phyloP scores from a whole-genome alignment of 2,888 invertebrate species.

The Caenorhabditis sulstoni region DNA sequence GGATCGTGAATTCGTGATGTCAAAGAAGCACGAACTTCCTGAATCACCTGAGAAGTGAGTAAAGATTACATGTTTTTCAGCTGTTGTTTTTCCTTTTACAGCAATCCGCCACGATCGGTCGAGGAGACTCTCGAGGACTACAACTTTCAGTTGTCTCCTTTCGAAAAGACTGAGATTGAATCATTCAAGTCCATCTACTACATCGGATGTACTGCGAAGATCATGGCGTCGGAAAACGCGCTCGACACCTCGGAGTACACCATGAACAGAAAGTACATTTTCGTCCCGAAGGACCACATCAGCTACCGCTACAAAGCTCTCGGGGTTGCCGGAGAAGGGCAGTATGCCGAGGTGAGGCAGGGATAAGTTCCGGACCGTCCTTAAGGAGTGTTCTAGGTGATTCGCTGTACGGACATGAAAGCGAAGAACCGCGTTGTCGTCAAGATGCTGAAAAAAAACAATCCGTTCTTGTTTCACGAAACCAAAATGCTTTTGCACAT shows the following conservation, averaged over 20 bases:
- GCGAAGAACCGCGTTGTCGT: background rate
- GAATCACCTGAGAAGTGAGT: background rate
- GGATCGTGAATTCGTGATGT: no score
- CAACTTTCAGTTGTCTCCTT: background rate
- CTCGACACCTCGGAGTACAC: background rate
- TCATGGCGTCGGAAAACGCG: no score
- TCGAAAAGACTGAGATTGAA: slow-evolving; percentile 3
- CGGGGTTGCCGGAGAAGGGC: background rate
- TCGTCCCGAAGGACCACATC: background rate
- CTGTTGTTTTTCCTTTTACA: no score
- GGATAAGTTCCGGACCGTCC: background rate
- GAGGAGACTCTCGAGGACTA: no score
- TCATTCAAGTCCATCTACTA: background rate
- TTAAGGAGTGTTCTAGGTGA: slow-evolving; percentile 2
- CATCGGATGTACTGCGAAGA: background rate
- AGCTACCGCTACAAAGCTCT: background rate
- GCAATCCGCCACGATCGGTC: no score
- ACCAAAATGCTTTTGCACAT: background rate
- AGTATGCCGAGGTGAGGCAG: slow-evolving; percentile 4
- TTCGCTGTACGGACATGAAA: background rate
- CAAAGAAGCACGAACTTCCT: background rate
- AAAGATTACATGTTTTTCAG: no score
- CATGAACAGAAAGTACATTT: background rate
- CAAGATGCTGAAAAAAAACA: slow-evolving; percentile 3
- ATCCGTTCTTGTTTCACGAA: background rate